Base-by-base conservation (phyloP, 2,888 invertebrate genomes). In the Laspeyria flexula region DNA sequence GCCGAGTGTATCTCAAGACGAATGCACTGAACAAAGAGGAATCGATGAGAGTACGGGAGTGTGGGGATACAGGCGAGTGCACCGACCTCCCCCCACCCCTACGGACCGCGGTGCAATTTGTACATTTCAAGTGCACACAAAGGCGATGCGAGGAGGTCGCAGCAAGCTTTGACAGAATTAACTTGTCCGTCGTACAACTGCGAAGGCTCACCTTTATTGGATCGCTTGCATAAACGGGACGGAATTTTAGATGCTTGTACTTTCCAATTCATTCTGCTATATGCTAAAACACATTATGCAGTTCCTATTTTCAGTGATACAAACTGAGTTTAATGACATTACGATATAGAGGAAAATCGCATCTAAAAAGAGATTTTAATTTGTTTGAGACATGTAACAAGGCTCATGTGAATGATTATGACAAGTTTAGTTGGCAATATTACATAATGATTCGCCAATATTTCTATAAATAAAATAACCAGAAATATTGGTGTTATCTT, bases 111-210 rank as follows among this genome's bases (percentile, higher is more conserved):
- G 83, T 90, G 93, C 90, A 91, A 92, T 91, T 92, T 91, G 91
- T 92, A 90, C 91, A 90, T 91, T 91, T 92, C 90, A 91, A 92
- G 90, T 90, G 88, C 89, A 88, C 85, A 90, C 90, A 91, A 91
- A 92, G 88, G 88, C 89, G 79, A 85, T 77, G 85, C 87, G 88
- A 86, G 84, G 84, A 88, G 89, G 86, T 89, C 88, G 86, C 86
- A 82, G 81, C 82, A 75, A 86, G 88, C 90, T 90, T 89, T 91
- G 90, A 92, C 91, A 90, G 88, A 89, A 92, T 92, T 91, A 91
- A 91, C 90, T 92, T 88, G 90, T 90, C 85, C 83, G 81, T 81
- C 81, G 83, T 83, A 85, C 81, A 77, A 79, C 79, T 82, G 81
- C 78, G 67, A 81, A 67, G 73, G 74, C 80, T 84, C 82, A 87